A percentile compares a stretch with the other conserved stretches of the same genome.
phyloP scores from a whole-genome alignment of 2,888 invertebrate species.

The Xestia sexstrigata region DNA sequence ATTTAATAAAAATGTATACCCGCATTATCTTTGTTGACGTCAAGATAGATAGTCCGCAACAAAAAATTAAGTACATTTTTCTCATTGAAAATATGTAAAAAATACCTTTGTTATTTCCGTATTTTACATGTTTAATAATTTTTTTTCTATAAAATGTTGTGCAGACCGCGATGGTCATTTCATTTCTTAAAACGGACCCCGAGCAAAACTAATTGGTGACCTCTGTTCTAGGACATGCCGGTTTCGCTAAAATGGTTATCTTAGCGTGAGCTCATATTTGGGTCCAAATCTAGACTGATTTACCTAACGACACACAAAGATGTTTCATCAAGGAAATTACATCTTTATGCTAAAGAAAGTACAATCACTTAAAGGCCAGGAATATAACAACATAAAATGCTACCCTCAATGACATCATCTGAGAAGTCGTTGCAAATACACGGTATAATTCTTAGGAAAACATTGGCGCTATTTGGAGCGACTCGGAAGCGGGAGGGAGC shows the following conservation, averaged over 20 bases:
- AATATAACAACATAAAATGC: background rate
- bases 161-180: too few species aligned
- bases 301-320: background rate
- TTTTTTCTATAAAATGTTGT: too few species aligned
- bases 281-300: background rate
- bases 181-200: too few species aligned
- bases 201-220: too few species aligned
- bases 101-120: too few species aligned
- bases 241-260: background rate
- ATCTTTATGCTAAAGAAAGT: conserved; percentile 30
- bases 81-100: too few species aligned
- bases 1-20: too few species aligned
- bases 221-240: background rate
- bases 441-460: conserved; percentile 37
- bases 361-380: conserved; percentile 2
- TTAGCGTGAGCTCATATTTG: background rate
- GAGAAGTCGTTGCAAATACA: conserved; percentile 33
- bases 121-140: too few species aligned
- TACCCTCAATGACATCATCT: conserved; percentile 25
- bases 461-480: conserved; percentile 29
- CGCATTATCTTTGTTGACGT: too few species aligned
- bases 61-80: too few species aligned
- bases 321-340: background rate
- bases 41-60: too few species aligned
- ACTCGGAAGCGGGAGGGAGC: conserved; percentile 36